Evolutionary conservation across 2,113 vertebrate species (phyloP), one percentile per base, ranked within the genome.

Genomic region (Ammodytes marinus): DNA sequence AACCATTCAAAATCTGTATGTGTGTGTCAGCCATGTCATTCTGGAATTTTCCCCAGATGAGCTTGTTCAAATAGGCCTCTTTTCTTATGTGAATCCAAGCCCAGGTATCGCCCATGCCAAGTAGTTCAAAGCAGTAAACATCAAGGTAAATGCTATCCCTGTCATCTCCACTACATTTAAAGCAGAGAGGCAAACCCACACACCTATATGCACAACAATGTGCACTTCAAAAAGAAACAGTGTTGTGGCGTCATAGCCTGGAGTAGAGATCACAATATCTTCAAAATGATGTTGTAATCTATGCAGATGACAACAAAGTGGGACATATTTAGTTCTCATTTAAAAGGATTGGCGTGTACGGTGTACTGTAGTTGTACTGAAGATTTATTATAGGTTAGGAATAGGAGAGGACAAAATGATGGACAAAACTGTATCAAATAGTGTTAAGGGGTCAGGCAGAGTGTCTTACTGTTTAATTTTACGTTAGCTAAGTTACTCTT

Each of bases 91-190:
- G 87, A 89, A 83, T 86, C 84, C 82, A 80, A 88, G 88, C 82
- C 74, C 84, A 75, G 75, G 84, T 87, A 79, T 79, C 69, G 84
- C 87, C 79, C 75, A 69, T 87, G 93, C 91, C 92, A 93, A 88
- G 84, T 58, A 73, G 90, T 93, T 95, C 90, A 95, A 94, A 94
- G 93, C 91, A 66, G 86, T 71, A 92, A 91, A 93, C 91, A 93
- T 95, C 94, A 94, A 95, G 92, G 92, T 94, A 92, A 94, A 92
- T 89, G 85, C 90, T 90, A 90, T 86, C 89, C 89, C 87, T 92
- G 92, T 94, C 92, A 94, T 88, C 90, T 88, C 59, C 69, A 83
- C 89, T 93, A 85, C 86, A 89, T 92, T 87, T 91, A 90, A 87
- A 93, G 82, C 79, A 75, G 12, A 58, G 40, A 86, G 68, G 69